phyloP scores from a whole-genome alignment of 2,797 vertebrate species.

The Peromyscus eremicus region DNA sequence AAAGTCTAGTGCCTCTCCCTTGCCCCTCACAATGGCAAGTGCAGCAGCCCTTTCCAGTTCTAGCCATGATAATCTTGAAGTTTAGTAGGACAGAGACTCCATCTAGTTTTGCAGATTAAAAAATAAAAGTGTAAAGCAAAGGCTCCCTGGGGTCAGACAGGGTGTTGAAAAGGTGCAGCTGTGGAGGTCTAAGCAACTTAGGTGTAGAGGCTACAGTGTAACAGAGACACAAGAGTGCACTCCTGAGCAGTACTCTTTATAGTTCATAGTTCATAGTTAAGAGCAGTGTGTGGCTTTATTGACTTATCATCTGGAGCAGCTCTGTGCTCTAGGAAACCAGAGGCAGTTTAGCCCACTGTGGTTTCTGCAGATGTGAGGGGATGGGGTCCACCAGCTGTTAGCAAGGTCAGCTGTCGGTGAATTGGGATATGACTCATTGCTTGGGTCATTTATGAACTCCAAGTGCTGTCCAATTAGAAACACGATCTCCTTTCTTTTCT shows the following conservation, averaged over 20 bases:
- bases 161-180: neutral
- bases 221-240: neutral
- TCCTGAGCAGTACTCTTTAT: neutral
- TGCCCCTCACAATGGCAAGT: neutral
- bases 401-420: neutral
- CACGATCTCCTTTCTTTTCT: neutral
- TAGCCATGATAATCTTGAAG: neutral
- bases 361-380: neutral
- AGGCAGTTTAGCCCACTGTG: neutral
- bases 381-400: neutral
- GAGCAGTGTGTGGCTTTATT: neutral
- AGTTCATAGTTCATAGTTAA: neutral
- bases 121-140: neutral
- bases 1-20: neutral
- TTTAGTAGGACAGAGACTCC: neutral
- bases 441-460: conserved; percentile 25
- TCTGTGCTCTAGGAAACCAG: neutral
- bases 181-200: neutral
- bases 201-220: neutral
- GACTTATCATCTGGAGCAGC: neutral
- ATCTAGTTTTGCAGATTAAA: neutral
- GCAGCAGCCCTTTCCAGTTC: conserved; percentile 19
- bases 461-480: neutral
- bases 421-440: neutral
- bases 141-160: neutral